Conservation (phyloP, 2,888 invertebrate species). For the Drosophila demipolita region DNA sequence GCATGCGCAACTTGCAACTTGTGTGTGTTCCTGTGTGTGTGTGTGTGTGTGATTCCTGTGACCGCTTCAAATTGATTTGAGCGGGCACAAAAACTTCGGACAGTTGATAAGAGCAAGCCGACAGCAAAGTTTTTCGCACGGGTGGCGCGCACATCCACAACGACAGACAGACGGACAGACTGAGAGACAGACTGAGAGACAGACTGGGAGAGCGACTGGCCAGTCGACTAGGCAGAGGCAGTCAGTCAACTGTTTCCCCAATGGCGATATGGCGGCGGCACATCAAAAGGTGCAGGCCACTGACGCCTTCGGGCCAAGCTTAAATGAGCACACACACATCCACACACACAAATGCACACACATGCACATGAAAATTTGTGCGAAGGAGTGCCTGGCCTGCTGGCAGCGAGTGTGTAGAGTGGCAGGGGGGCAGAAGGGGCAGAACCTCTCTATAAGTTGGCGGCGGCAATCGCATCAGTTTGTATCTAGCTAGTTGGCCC, state of each 20-base stretch:
- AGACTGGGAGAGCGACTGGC: background rate
- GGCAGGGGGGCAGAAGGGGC: background rate
- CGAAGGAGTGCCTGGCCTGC: background rate
- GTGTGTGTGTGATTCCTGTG: slow-evolving; percentile 27
- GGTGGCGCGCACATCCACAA: slow-evolving; percentile 60
- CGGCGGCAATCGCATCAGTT: slow-evolving; percentile 30
- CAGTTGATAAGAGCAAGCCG: slow-evolving; percentile 71
- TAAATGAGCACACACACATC: slow-evolving; percentile 61
- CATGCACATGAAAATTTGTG: background rate
- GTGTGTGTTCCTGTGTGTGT: slow-evolving; percentile 36
- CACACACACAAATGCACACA: slow-evolving; percentile 1
- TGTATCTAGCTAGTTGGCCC: slow-evolving; percentile 6
- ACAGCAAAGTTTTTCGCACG: slow-evolving; percentile 67
- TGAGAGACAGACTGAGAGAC: slow-evolving; percentile 12
- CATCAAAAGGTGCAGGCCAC: slow-evolving; percentile 62
- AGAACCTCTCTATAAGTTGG: background rate
- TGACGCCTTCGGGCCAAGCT: slow-evolving; percentile 62
- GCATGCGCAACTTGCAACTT: slow-evolving; percentile 46
- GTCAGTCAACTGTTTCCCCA: slow-evolving; percentile 29
- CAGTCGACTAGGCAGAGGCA: slow-evolving; percentile 15
- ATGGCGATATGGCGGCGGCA: slow-evolving; percentile 51
- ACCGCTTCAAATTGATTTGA: slow-evolving; percentile 76
- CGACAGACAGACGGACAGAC: slow-evolving; percentile 3
- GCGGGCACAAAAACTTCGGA: slow-evolving; percentile 68
- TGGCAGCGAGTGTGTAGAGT: background rate